Conservation (phyloP, 1,140 invertebrate genomes). For the Latrodectus geometricus region DNA sequence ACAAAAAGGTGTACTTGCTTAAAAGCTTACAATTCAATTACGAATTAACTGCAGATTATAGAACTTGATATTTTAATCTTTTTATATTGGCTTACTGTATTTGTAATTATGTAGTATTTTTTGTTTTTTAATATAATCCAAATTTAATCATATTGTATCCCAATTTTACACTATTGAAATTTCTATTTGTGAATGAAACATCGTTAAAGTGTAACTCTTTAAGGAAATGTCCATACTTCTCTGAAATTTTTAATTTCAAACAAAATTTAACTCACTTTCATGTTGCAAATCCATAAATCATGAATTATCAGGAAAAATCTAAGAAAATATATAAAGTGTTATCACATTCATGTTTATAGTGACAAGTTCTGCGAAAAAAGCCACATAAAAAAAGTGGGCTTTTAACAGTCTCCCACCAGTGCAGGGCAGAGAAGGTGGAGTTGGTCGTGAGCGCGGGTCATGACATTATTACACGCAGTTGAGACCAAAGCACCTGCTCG, state of each 20-base stretch:
- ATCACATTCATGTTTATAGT: not conserved
- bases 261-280: not conserved
- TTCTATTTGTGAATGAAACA: no score
- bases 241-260: not conserved
- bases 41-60: no score
- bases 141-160: no score
- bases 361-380: not conserved
- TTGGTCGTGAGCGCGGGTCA: conserved; percentile 18
- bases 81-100: no score
- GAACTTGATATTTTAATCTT: no score
- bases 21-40: no score
- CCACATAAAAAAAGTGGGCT: not conserved
- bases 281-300: not conserved
- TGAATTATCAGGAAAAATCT: not conserved
- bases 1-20: no score
- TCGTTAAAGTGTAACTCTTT: no score
- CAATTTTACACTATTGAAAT: no score
- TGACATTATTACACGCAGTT: conserved; percentile 20
- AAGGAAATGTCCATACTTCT: no score
- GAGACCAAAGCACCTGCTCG: conserved; percentile 35
- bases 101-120: no score
- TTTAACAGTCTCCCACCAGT: not conserved
- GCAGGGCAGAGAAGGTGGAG: conserved; percentile 30
- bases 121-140: no score
- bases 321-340: not conserved